phyloP scores from a whole-genome alignment of 2,113 vertebrate species.

The Camelus dromedarius region DNA sequence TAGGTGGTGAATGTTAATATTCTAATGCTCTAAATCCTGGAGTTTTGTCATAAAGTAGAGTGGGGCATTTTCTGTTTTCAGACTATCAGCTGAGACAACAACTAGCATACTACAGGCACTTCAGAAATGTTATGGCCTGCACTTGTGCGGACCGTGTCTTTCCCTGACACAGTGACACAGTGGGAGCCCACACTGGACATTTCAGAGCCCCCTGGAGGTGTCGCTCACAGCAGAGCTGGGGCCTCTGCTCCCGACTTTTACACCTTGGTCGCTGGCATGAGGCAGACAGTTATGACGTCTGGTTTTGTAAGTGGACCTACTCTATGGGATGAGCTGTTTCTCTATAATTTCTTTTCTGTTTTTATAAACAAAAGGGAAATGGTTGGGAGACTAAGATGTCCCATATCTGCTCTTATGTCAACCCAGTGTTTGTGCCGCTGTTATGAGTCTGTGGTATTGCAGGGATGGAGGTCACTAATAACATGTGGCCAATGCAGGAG shows the following conservation, averaged over 20 bases:
- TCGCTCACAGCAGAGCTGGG: background rate
- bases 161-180: background rate
- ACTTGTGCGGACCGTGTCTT: background rate
- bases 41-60: background rate
- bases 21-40: background rate
- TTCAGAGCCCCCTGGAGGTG: background rate
- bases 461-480: background rate
- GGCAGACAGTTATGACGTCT: accelerated
- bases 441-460: background rate
- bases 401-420: background rate
- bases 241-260: background rate
- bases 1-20: background rate
- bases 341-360: background rate
- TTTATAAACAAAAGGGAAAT: background rate
- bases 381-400: background rate
- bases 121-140: background rate
- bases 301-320: background rate
- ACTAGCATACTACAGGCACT: no score
- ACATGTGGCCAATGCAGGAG: background rate
- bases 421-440: background rate
- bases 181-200: background rate
- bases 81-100: background rate
- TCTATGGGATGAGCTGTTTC: background rate
- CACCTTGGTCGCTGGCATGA: background rate
- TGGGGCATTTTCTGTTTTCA: background rate